Conservation (phyloP, 2,888 invertebrate genomes). For the Alviniconcha strummeri region DNA sequence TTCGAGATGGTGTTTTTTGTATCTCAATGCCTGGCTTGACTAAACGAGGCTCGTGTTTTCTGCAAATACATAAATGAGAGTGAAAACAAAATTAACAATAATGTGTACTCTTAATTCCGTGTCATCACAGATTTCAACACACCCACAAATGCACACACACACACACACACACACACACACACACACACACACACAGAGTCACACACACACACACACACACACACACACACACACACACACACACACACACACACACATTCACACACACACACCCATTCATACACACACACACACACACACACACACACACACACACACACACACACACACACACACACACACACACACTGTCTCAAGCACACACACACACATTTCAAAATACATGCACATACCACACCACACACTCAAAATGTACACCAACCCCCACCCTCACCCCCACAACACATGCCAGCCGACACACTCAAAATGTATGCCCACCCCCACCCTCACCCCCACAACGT, state of each 20-base stretch:
- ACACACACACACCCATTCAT: background rate
- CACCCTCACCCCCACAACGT: too few species aligned
- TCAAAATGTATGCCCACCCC: too few species aligned
- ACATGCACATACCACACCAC: background rate
- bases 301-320: background rate
- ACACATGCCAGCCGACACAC: too few species aligned
- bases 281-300: background rate
- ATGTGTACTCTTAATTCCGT: too few species aligned
- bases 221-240: background rate
- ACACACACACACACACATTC: background rate
- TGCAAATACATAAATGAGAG: constrained; percentile 38
- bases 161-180: too few species aligned
- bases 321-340: background rate
- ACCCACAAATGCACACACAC: background rate
- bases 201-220: background rate
- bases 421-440: too few species aligned
- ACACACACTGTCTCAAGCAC: background rate
- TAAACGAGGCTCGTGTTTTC: constrained; percentile 52
- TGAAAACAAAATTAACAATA: background rate
- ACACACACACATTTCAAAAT: background rate
- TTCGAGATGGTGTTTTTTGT: constrained; percentile 51
- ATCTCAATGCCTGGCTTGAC: constrained; percentile 58
- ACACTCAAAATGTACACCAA: too few species aligned
- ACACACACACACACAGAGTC: too few species aligned
- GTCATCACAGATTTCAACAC: too few species aligned